Conservation (phyloP, 2,888 invertebrate genomes). For the Lamproptera curius region DNA sequence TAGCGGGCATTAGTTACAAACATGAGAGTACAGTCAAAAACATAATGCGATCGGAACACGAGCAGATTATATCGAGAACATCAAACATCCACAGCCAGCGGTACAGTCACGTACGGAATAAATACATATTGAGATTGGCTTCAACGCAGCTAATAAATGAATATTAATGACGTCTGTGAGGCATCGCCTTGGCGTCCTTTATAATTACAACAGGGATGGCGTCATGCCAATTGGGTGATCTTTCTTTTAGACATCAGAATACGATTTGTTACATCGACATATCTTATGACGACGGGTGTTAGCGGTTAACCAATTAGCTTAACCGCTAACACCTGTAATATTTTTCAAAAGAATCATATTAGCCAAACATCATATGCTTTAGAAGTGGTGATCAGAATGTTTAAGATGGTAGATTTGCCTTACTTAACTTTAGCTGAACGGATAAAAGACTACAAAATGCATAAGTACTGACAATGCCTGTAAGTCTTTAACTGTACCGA, state of each 20-base stretch:
- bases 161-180: conserved; percentile 51
- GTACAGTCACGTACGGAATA: conserved; percentile 12
- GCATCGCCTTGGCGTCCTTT: conserved; percentile 34
- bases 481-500: no score
- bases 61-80: conserved; percentile 6
- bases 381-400: no score
- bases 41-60: conserved; percentile 2
- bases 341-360: no score
- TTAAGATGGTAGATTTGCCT: no score
- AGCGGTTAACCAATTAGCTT: no score
- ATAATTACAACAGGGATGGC: conserved; percentile 47
- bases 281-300: conserved; percentile 7
- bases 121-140: conserved; percentile 24
- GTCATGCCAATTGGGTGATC: conserved; percentile 46
- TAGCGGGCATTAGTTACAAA: not conserved
- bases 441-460: no score
- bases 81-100: conserved; percentile 2
- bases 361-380: no score
- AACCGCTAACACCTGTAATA: no score
- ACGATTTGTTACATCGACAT: conserved; percentile 18
- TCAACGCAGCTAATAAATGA: conserved; percentile 34
- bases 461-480: no score
- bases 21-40: conserved; percentile 2
- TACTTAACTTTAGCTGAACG: no score
- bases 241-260: conserved; percentile 31